Percentiles rank a stretch among this genome's conserved stretches.
Evolutionary conservation across 1,140 invertebrate species (phyloP).

Genomic region (Drosophila sulfurigaster): DNA sequence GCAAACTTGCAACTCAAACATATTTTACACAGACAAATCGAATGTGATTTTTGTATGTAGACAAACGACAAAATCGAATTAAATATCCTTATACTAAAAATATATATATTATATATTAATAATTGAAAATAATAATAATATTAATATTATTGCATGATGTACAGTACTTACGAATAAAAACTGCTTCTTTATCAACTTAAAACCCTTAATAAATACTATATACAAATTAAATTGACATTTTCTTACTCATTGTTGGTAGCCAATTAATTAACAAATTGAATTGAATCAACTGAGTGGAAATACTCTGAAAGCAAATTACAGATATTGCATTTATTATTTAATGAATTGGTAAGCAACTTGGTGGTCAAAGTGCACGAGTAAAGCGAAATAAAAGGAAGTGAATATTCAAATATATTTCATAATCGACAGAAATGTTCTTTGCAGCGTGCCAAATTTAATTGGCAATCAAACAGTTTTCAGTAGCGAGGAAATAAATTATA

Average conservation of each 20-base stretch:
- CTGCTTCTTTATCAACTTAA: constrained; percentile 55
- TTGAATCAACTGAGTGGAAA: background rate
- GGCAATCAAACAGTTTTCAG: too few relatives aligned
- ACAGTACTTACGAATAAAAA: constrained; percentile 49
- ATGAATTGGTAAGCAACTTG: too few relatives aligned
- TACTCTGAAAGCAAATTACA: too few relatives aligned
- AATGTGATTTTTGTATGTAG: constrained; percentile 69
- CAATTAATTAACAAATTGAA: background rate
- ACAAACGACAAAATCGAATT: constrained; percentile 40
- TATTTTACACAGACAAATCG: constrained; percentile 41
- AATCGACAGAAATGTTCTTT: too few relatives aligned
- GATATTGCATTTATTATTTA: too few relatives aligned
- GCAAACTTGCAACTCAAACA: constrained; percentile 16
- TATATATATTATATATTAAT: constrained; percentile 4
- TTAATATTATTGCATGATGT: constrained; percentile 53
- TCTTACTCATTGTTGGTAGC: background rate
- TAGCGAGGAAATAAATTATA: too few relatives aligned
- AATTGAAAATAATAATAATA: constrained; percentile 13
- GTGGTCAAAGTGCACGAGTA: too few relatives aligned
- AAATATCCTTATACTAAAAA: constrained; percentile 38
- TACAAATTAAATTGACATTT: background rate
- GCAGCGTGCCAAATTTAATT: too few relatives aligned
- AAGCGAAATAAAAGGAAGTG: too few relatives aligned
- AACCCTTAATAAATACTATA: constrained; percentile 41
- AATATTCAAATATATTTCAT: too few relatives aligned